Percentiles rank a stretch among this genome's conserved stretches.
Evolutionary conservation across 2,888 invertebrate species (phyloP).

Genomic region (Epistrophe grossulariae): DNA sequence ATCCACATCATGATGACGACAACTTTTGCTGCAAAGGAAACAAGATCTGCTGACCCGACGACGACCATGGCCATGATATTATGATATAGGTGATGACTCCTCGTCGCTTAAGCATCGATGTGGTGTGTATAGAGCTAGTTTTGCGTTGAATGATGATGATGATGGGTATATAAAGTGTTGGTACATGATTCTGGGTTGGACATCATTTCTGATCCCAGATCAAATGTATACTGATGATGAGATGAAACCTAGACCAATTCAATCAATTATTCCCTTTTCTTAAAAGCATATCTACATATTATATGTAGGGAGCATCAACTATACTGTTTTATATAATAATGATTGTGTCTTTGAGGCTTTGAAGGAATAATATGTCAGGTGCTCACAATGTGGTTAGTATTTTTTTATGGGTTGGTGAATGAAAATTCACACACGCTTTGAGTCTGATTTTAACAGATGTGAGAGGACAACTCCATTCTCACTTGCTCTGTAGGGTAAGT

Average conservation of each 20-base stretch:
- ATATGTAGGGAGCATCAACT: not conserved
- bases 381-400: not conserved
- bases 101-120: not conserved
- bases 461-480: no score
- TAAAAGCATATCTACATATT: not conserved
- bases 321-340: not conserved
- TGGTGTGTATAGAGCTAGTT: not conserved
- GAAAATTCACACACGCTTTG: not conserved
- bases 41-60: conserved; percentile 6
- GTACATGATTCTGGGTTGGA: not conserved
- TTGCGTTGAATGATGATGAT: not conserved
- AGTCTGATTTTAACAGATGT: not conserved
- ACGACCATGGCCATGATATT: conserved; percentile 19
- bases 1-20: not conserved
- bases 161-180: not conserved
- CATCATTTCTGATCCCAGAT: not conserved
- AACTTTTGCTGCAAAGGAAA: not conserved
- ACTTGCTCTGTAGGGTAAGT: no score
- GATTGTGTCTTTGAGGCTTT: not conserved
- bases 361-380: not conserved
- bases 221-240: not conserved
- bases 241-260: not conserved
- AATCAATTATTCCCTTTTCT: conserved; percentile 71
- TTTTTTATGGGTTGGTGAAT: not conserved
- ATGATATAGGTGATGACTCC: not conserved